Conservation (phyloP, 92 coral and sea anemone genomes). For the Umimayanthus chanpuru region DNA sequence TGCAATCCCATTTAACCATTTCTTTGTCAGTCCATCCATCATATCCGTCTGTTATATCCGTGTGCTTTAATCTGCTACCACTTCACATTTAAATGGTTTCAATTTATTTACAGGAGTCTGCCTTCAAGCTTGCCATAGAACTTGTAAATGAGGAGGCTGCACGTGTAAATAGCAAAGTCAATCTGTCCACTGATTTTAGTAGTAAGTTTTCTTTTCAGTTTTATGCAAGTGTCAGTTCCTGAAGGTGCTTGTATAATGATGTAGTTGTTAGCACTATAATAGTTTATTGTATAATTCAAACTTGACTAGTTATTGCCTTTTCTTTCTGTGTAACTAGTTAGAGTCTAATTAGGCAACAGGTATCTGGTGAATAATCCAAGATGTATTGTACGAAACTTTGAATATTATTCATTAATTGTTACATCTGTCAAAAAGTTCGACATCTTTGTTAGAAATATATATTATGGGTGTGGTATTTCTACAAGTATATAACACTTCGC, state of each 20-base stretch:
- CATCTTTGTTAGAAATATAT: not conserved
- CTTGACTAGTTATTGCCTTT: too few species aligned
- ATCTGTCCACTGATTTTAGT: conserved; percentile 80
- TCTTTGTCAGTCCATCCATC: not conserved
- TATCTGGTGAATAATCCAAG: too few species aligned
- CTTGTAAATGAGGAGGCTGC: conserved; percentile 77
- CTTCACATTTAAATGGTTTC: not conserved
- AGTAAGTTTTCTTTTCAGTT: conserved; percentile 60
- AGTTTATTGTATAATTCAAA: too few species aligned
- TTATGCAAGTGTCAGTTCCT: not conserved
- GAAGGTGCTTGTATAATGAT: not conserved
- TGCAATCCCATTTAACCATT: not conserved
- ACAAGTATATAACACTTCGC: not conserved
- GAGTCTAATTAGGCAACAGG: too few species aligned
- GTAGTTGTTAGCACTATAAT: too few species aligned
- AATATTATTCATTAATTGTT: too few species aligned
- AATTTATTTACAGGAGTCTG: conserved; percentile 79
- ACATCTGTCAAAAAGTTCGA: too few species aligned
- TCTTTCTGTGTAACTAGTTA: too few species aligned
- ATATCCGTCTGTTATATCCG: not conserved
- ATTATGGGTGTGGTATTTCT: not conserved
- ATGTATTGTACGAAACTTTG: too few species aligned
- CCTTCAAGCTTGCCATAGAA: conserved; percentile 89
- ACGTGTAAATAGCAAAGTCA: conserved; percentile 71
- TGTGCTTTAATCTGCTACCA: not conserved